These are phyloP conservation scores for Caenorhabditis latens DNA, from an alignment of 1,140 invertebrate genomes.

Conservation along the genomic window DNA sequence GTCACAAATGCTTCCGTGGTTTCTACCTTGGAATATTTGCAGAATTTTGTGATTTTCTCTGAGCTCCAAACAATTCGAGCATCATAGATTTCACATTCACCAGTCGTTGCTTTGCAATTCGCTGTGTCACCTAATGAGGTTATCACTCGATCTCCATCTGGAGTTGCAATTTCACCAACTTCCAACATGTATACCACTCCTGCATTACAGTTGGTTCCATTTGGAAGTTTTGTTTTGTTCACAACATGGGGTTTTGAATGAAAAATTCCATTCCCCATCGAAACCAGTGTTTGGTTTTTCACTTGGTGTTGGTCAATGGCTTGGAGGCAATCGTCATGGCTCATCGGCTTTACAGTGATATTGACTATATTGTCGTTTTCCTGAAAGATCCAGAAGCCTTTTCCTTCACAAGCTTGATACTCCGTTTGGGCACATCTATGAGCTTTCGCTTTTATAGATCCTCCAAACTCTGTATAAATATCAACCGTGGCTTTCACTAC, in stretches of 20 bases:
- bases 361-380: background rate
- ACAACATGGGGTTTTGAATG: background rate
- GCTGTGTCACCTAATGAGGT: background rate
- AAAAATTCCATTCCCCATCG: background rate
- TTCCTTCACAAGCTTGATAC: background rate
- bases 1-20: background rate
- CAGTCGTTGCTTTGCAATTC: background rate
- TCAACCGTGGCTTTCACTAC: background rate
- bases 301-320: background rate
- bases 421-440: background rate
- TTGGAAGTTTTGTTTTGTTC: background rate
- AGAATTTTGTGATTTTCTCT: background rate
- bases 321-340: background rate
- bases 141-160: background rate
- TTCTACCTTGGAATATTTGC: background rate
- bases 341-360: background rate
- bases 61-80: background rate
- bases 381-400: background rate
- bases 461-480: background rate
- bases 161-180: background rate
- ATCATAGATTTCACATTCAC: background rate
- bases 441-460: background rate
- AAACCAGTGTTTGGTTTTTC: background rate
- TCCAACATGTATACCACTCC: background rate
- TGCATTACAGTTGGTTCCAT: background rate